Conservation (phyloP, 2,797 vertebrate species). For the Leptoclinus maculatus region DNA sequence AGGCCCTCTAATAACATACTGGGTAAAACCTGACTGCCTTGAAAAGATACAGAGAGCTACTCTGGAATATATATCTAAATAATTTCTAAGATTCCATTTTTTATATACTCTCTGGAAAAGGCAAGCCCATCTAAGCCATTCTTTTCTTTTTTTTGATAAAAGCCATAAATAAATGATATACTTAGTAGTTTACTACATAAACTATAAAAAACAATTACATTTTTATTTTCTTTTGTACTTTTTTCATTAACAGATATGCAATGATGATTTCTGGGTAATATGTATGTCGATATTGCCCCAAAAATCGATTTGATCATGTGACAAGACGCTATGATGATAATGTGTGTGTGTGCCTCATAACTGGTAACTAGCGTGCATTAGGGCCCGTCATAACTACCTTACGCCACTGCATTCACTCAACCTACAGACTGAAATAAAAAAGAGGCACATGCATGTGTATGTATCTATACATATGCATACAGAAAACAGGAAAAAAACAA, state of each 20-base stretch:
- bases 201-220: no score
- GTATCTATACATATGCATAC: slow-evolving; percentile 23
- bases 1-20: no score
- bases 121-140: no score
- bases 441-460: slow-evolving; percentile 17
- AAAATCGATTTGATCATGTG: not conserved
- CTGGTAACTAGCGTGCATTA: no score
- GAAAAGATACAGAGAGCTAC: no score
- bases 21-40: no score
- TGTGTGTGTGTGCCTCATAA: not conserved
- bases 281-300: not conserved
- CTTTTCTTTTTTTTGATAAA: no score
- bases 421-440: not conserved
- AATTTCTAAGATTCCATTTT: no score
- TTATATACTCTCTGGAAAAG: no score
- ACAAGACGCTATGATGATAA: not conserved
- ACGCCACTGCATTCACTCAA: not conserved
- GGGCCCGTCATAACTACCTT: no score
- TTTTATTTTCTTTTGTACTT: not conserved
- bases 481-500: slow-evolving; percentile 54
- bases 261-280: not conserved
- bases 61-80: no score
- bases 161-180: not conserved
- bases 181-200: no score
- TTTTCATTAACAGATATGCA: not conserved